Evolutionary conservation across 2,888 invertebrate genomes (phyloP).

Genomic region (Scaptomyza reducta): DNA sequence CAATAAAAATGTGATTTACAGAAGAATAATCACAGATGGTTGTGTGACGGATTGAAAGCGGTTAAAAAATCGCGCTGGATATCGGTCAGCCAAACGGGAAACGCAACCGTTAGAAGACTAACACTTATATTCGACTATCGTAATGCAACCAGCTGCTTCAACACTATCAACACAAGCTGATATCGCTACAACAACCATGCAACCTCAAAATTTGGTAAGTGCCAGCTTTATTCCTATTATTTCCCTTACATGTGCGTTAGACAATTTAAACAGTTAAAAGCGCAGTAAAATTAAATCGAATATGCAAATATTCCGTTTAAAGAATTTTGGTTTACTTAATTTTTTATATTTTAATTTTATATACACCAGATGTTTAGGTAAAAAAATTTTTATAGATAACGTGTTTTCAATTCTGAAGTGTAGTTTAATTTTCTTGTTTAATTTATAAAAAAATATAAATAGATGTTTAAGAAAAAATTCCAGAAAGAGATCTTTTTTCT

Average conservation of each 20-base stretch:
- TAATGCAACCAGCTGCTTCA: constrained; percentile 81
- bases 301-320: too few relatives aligned
- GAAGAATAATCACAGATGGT: constrained; percentile 79
- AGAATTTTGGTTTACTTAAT: too few relatives aligned
- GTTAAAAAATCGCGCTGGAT: constrained; percentile 79
- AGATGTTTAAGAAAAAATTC: neutral
- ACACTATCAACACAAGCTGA: constrained; percentile 77
- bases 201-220: constrained; percentile 83
- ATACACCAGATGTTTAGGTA: too few relatives aligned
- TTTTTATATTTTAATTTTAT: too few relatives aligned
- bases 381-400: too few relatives aligned
- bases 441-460: too few relatives aligned
- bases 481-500: neutral
- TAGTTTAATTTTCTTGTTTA: too few relatives aligned
- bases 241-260: neutral
- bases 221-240: neutral
- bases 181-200: constrained; percentile 80
- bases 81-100: constrained; percentile 41
- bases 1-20: constrained; percentile 12
- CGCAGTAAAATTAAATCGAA: too few relatives aligned
- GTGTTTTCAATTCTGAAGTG: too few relatives aligned
- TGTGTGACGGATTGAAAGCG: constrained; percentile 83
- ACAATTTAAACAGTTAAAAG: neutral
- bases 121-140: constrained; percentile 36
- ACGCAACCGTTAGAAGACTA: constrained; percentile 42